Base-by-base conservation (phyloP, 2,888 invertebrate genomes). In the Schizotus pectinicornis region DNA sequence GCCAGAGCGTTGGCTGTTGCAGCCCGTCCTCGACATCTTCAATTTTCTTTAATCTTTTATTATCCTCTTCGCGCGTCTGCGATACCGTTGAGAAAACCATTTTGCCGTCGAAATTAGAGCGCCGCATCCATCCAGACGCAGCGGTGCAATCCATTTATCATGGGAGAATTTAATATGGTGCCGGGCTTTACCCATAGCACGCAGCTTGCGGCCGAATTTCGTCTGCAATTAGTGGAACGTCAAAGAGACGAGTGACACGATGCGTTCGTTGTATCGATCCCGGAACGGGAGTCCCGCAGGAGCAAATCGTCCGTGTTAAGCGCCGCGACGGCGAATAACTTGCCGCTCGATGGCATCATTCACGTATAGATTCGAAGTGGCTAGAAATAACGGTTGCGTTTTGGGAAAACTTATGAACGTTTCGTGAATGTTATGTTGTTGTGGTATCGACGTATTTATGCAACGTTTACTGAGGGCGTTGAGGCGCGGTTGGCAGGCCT, bases 401-500 rank as follows among this genome's bases (percentile, higher is more conserved):
- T 35, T 43, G 6, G 30, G 39, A 11, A 61, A 61, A 61, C 34
- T 57, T 58, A 59, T 59, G 56, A 53, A 56, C 45, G 38, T 54
- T 58, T 60, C 45, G 35, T 43, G 31, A 56, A 57, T 54, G 59
- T 43, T 56, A 61, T 59, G 61, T 59, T 62, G 62, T 64, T 65
- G 64, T 56, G 62, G 63, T 46, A 54, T 50, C 56, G 58, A 36
- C 59, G 63, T 62, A 63, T 68, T 68, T 69, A 69, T 64, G 63
- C 63, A 67, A 59, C 67, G 67, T 70, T 71, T 68, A 70, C 64
- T 50, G 56, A 59, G 60, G 57, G 60, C 62, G 69, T 63, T 62
- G 68, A 65, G 64, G 64, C 61, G 60, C 59, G 54, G 63, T 60
- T 67, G 70, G 69, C 69, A 67, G 70, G 63, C 66, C 67, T 73